Percentiles rank a stretch among this genome's conserved stretches.
These are phyloP conservation scores for Labeo rohita DNA, from an alignment of 2,113 vertebrate species.

Conservation along the genomic window DNA sequence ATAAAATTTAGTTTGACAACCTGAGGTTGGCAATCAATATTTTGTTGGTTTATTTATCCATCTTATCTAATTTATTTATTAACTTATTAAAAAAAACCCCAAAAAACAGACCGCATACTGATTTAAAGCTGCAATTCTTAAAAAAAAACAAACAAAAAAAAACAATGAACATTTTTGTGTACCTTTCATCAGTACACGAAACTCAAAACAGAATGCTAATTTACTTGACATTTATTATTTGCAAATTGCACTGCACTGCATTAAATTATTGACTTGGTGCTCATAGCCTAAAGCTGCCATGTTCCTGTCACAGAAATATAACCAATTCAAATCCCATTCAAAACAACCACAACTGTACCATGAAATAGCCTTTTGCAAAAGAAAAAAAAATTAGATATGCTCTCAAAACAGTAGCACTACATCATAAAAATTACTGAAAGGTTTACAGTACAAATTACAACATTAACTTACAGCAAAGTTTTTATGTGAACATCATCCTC, in stretches of 20 bases:
- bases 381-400: too few relatives aligned
- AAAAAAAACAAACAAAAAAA: background rate
- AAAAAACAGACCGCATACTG: background rate
- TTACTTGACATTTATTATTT: background rate
- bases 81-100: background rate
- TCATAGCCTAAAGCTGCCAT: background rate
- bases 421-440: too few relatives aligned
- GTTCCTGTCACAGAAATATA: background rate
- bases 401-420: too few relatives aligned
- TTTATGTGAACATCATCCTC: too few relatives aligned
- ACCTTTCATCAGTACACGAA: background rate
- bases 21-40: background rate
- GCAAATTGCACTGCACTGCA: background rate
- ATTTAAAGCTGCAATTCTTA: background rate
- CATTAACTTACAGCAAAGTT: too few relatives aligned
- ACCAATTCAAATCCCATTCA: background rate
- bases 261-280: background rate
- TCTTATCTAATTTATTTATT: background rate
- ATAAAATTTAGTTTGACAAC: background rate
- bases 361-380: too few relatives aligned
- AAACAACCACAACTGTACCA: background rate
- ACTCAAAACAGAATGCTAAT: background rate
- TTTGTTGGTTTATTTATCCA: slow-evolving; percentile 17
- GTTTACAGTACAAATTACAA: too few relatives aligned
- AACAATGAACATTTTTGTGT: background rate